Conservation (phyloP, 2,888 invertebrate genomes). For the Autographa pulchrina region DNA sequence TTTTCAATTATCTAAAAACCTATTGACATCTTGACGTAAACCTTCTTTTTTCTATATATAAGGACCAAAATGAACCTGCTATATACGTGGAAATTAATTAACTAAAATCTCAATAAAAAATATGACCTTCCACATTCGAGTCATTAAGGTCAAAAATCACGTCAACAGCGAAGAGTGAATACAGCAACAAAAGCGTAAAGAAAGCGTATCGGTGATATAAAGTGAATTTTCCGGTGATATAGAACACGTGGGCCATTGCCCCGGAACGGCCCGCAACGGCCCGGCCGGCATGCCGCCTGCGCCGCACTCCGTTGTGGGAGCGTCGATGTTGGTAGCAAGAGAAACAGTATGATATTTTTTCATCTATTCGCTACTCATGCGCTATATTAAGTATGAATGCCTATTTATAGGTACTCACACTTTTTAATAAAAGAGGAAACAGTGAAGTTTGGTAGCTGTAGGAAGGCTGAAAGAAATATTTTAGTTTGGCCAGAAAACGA, state of each 20-base stretch:
- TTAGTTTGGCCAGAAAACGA: neutral
- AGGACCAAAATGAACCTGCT: too few species aligned
- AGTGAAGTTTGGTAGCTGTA: neutral
- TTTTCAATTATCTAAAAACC: too few species aligned
- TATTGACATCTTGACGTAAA: too few species aligned
- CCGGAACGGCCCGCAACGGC: constrained; percentile 72
- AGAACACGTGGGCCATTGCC: constrained; percentile 76
- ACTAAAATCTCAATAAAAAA: too few species aligned
- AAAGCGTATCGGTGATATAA: constrained; percentile 61
- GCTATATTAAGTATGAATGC: too few species aligned
- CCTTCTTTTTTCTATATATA: too few species aligned
- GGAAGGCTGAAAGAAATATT: too few species aligned
- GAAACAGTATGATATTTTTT: constrained; percentile 10
- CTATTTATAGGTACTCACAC: too few species aligned
- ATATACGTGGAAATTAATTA: too few species aligned
- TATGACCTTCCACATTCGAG: too few species aligned
- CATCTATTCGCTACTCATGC: too few species aligned
- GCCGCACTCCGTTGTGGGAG: constrained; percentile 55
- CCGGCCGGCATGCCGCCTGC: constrained; percentile 48
- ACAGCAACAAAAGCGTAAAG: constrained; percentile 36
- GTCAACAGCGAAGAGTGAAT: constrained; percentile 28
- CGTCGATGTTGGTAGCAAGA: constrained; percentile 44
- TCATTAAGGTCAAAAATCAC: constrained; percentile 3
- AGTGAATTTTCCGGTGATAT: constrained; percentile 82
- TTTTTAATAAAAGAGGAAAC: too few species aligned